Conservation (phyloP, 2,797 vertebrate species). For the Karalla daura region DNA sequence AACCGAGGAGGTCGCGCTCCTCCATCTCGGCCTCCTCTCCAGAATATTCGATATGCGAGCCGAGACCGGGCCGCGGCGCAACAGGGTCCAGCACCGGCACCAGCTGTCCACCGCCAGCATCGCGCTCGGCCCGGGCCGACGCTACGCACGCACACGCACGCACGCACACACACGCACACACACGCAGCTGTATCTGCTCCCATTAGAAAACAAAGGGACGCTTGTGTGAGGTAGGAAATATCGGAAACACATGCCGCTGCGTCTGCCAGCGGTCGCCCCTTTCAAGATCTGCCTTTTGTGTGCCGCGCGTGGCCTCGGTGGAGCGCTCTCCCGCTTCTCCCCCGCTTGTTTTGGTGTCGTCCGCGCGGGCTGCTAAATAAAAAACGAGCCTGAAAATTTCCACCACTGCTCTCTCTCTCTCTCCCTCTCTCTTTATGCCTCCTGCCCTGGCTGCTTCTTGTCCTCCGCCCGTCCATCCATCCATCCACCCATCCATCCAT, state of each 20-base stretch:
- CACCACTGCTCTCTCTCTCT: slow-evolving; percentile 14
- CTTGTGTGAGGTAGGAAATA: slow-evolving; percentile 22
- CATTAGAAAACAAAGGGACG: slow-evolving; percentile 22
- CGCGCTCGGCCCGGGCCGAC: slow-evolving; percentile 13
- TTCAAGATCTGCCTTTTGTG: not conserved
- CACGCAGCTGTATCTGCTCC: slow-evolving; percentile 1
- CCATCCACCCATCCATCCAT: too few relatives aligned
- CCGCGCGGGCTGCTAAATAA: slow-evolving; percentile 23
- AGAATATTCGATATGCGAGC: slow-evolving; percentile 69
- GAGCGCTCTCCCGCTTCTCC: not conserved
- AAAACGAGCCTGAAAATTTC: slow-evolving; percentile 50
- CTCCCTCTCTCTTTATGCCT: not conserved
- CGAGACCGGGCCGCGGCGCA: slow-evolving; percentile 46
- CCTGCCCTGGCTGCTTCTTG: not conserved
- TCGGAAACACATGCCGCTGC: slow-evolving; percentile 6
- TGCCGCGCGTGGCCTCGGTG: slow-evolving; percentile 10
- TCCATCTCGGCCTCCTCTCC: slow-evolving; percentile 36
- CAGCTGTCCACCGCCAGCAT: slow-evolving; percentile 65
- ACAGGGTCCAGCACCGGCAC: slow-evolving; percentile 30
- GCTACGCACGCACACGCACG: slow-evolving; percentile 8
- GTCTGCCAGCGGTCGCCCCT: slow-evolving; percentile 18
- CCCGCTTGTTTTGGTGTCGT: slow-evolving; percentile 18
- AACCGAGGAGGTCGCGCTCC: slow-evolving; percentile 60
- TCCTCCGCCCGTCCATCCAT: slow-evolving; percentile 17
- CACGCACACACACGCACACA: not conserved